Evolutionary conservation across 2,888 invertebrate species (phyloP).

Genomic region (Lochmaea crataegi): DNA sequence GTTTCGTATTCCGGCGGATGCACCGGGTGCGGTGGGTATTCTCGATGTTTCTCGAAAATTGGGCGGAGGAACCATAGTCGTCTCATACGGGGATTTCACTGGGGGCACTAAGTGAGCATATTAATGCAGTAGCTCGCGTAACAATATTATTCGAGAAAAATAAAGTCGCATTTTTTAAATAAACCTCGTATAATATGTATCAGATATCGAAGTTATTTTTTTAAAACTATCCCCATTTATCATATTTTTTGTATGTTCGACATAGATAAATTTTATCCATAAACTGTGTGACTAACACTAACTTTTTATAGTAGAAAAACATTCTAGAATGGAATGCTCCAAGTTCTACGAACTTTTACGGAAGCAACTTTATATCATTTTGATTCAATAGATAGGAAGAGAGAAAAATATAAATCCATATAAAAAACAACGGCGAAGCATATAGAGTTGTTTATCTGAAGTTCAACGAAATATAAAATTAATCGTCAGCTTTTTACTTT

Average conservation of each 20-base stretch:
- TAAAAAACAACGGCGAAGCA: not conserved
- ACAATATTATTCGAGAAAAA: too few relatives aligned
- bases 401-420: not conserved
- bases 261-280: not conserved
- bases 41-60: too few relatives aligned
- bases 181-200: not conserved
- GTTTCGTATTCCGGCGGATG: too few relatives aligned
- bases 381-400: not conserved
- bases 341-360: slow-evolving; percentile 8
- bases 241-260: not conserved
- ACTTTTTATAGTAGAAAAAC: not conserved
- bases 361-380: slow-evolving; percentile 7
- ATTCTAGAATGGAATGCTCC: not conserved
- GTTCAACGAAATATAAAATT: not conserved
- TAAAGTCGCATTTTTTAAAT: not conserved
- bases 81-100: too few relatives aligned
- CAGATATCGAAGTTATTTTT: not conserved
- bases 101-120: too few relatives aligned
- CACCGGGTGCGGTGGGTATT: too few relatives aligned
- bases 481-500: not conserved
- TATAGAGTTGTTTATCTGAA: not conserved
- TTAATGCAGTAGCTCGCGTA: too few relatives aligned
- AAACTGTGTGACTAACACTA: not conserved
- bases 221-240: not conserved
- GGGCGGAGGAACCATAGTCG: too few relatives aligned